Evolutionary conservation across 2,113 vertebrate genomes (phyloP), one percentile per base, ranked within the genome.

Genomic region (Saccopteryx leptura): DNA sequence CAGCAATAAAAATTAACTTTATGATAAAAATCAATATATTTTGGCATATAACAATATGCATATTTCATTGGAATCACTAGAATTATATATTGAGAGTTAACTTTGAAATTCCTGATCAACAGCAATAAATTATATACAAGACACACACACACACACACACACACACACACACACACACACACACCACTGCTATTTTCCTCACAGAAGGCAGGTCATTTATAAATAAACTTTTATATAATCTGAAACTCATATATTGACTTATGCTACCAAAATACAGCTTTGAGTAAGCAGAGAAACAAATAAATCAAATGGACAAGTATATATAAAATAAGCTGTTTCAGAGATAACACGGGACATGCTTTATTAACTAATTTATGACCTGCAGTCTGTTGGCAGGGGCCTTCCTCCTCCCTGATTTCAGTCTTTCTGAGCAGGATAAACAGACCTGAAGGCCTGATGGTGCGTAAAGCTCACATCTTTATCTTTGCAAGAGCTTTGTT

Each of bases 301-400:
- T 13, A 91, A 88, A 97, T 96, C 91, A 56, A 66, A 94, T 71
- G 10, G 39, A 96, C 91, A 95, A 94, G 58, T 39, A 88, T 96
- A 86, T 91, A 78, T 94, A 97, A 96, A 97, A 88, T 95, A 95
- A 88, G 63, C 23, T 90, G 31, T 28, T 94, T 93, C 31, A 0
- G 0, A 97, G 96, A 97, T 96, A 97, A 97, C 61, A 90, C 0
- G 61, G 54, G 72, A 84, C 74, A 96, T 83, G 90, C 79, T 95
- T 97, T 94, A 85, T 89, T 89, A 96, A 90, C 93, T 95, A 96
- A 97, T 97, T 97, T 96, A 96, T 85, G 88, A 92, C 90, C 81
- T 90, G 74, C 18, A 80, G 60, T 95, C 88, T 92, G 81, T 76
- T 95, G 80, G 91, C 72, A 19, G 39, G 94, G 60, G 94, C 66